Evolutionary conservation across 2,113 vertebrate genomes (phyloP), one percentile per base, ranked within the genome.

Genomic region (Paratilapia polleni): DNA sequence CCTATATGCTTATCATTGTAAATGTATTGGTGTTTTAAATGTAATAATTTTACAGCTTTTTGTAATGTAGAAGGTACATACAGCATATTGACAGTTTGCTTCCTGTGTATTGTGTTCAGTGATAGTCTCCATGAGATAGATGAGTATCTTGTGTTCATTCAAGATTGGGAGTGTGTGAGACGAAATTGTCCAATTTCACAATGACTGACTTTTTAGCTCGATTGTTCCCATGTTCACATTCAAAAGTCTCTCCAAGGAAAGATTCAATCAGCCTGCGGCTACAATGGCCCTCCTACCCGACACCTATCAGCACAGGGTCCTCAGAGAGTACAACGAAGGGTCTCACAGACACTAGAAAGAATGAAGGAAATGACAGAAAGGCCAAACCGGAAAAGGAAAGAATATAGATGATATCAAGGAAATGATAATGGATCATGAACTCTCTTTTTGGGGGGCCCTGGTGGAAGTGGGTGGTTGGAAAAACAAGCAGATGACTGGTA

Each of bases 181-280:
- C 28, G 31, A 83, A 75, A 78, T 75, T 34, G 56, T 60, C 66
- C 38, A 38, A 8, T 77, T 75, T 81, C 77, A 75, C 12, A 12
- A 61, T 8, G 54, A 41, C 76, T 63, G 60, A 38, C 17, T 77
- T 76, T 41, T 43, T 41, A 41, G 60, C 64, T 73, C 47, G 74
- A 75, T 86, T 83, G 77, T 62, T 83, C 36, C 31, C 34, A 5
- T 61, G 73, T 81, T 87, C 70, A 58, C 41, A 52, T 82, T 86
- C 57, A 82, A 24, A 60, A 68, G 66, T 70, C 19, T 84, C 77
- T 87, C 38, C 59, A 41, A 77, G 73, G 43, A 73, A 75, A 60
- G 26, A 49, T 70, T 81, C 62, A 81, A 77, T 70, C 78, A 81
- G 49, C 81, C 81, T 1, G 49, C 54, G n/a, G 91, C 82, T 36